Conservation (phyloP, 2,888 invertebrate genomes). For the Lamellibrachia columna region DNA sequence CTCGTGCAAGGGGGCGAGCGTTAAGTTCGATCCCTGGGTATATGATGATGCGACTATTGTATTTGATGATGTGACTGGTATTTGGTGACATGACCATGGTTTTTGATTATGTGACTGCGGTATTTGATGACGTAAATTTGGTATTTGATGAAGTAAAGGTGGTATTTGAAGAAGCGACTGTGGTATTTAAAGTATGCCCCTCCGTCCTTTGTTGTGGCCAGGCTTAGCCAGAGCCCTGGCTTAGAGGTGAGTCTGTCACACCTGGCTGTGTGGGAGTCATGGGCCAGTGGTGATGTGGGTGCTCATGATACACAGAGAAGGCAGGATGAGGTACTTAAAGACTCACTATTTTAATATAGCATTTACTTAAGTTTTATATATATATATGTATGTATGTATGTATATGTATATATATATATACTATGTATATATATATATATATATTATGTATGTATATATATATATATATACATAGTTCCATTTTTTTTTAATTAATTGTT, state of each 20-base stretch:
- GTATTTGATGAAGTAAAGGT: neutral
- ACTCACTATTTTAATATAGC: too few species aligned
- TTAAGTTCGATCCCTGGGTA: neutral
- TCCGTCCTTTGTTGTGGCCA: neutral
- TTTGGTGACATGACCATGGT: neutral
- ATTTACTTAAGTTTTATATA: too few species aligned
- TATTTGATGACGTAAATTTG: neutral
- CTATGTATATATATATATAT: too few species aligned
- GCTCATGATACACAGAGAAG: neutral
- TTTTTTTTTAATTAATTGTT: too few species aligned
- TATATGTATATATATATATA: too few species aligned
- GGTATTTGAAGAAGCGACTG: slow-evolving; percentile 4
- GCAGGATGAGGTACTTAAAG: neutral
- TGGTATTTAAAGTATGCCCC: neutral
- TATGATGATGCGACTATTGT: neutral
- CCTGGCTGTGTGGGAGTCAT: neutral
- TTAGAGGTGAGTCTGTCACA: neutral
- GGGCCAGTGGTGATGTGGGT: neutral
- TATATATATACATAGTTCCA: too few species aligned
- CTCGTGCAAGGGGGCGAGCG: too few species aligned
- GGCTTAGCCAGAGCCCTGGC: neutral
- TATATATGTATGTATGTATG: too few species aligned
- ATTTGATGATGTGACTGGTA: neutral
- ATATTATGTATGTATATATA: too few species aligned
- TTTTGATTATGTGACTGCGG: neutral